Evolutionary conservation across 2,797 vertebrate genomes (phyloP).

Genomic region (Lagocephalus sceleratus): DNA sequence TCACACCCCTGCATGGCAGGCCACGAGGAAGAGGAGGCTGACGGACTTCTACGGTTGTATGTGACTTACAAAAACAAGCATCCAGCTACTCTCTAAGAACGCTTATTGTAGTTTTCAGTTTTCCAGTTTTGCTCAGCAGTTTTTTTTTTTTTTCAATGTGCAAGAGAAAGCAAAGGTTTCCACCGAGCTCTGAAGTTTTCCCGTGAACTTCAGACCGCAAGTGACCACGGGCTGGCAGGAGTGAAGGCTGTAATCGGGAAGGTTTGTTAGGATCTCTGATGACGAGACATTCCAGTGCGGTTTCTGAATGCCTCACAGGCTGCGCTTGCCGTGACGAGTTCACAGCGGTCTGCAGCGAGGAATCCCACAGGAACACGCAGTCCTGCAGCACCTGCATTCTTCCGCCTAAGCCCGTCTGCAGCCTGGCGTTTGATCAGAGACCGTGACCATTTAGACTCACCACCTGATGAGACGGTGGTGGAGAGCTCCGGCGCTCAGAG

Average conservation of each 20-base stretch:
- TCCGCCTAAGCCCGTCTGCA: constrained; percentile 41
- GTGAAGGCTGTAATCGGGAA: constrained; percentile 52
- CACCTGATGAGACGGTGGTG: constrained; percentile 30
- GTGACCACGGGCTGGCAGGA: constrained; percentile 28
- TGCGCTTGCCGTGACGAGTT: constrained; percentile 38
- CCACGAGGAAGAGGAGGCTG: constrained; percentile 36
- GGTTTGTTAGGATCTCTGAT: constrained; percentile 50
- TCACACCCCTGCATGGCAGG: constrained; percentile 54
- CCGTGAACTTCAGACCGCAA: constrained; percentile 34
- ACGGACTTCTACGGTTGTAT: constrained; percentile 20
- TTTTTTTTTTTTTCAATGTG: constrained; percentile 11
- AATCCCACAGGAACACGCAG: constrained; percentile 64
- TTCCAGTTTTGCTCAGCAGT: constrained; percentile 8
- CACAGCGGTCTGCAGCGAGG: constrained; percentile 50
- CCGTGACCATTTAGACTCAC: constrained; percentile 42
- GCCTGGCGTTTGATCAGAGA: constrained; percentile 63
- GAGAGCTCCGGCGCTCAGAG: constrained; percentile 21
- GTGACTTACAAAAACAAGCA: neutral
- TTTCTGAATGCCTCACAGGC: constrained; percentile 53
- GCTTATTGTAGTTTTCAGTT: neutral
- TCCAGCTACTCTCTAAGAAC: too few species aligned
- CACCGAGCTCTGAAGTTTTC: constrained; percentile 21
- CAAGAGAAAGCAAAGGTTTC: constrained; percentile 27
- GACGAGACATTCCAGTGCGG: constrained; percentile 72
- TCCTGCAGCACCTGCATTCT: constrained; percentile 68